A percentile compares a stretch with the other conserved stretches of the same genome.
Evolutionary conservation across 2,888 invertebrate genomes (phyloP).

Genomic region (Adelognathus sp.): DNA sequence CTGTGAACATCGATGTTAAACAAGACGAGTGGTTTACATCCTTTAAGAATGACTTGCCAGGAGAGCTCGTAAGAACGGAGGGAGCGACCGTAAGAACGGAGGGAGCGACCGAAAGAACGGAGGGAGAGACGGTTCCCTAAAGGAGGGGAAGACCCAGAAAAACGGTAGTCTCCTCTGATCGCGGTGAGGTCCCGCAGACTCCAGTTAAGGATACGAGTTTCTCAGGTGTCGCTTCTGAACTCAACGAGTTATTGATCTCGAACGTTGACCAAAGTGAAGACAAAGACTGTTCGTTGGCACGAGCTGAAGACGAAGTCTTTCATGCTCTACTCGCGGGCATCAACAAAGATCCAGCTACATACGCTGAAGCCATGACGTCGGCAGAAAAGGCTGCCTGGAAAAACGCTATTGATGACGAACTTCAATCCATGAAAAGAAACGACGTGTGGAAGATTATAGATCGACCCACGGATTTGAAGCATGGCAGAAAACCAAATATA

Average conservation of each 20-base stretch:
- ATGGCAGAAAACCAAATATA: conserved; percentile 31
- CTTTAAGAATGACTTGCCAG: background rate
- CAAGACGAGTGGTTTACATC: conserved; percentile 12
- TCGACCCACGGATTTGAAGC: conserved; percentile 24
- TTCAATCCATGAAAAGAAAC: conserved; percentile 59
- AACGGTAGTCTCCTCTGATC: background rate
- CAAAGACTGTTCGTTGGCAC: background rate
- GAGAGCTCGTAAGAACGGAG: background rate
- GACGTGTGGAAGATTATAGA: conserved; percentile 53
- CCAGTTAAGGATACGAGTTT: conserved; percentile 9
- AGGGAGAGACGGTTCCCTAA: conserved; percentile 18
- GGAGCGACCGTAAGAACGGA: conserved; percentile 4
- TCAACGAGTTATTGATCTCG: conserved; percentile 4
- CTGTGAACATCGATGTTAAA: background rate
- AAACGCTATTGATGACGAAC: conserved; percentile 53
- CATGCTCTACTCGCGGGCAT: conserved; percentile 40
- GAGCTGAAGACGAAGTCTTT: conserved; percentile 17
- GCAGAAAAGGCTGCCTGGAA: conserved; percentile 43
- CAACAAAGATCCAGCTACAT: conserved; percentile 45
- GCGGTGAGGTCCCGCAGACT: background rate
- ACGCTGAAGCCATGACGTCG: conserved; percentile 52
- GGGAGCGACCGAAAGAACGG: conserved; percentile 22
- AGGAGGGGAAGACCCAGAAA: conserved; percentile 35
- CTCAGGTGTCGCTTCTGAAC: background rate
- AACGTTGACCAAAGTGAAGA: conserved; percentile 5